Conservation (phyloP, 2,888 invertebrate genomes). For the Micoletzkya japonica region DNA sequence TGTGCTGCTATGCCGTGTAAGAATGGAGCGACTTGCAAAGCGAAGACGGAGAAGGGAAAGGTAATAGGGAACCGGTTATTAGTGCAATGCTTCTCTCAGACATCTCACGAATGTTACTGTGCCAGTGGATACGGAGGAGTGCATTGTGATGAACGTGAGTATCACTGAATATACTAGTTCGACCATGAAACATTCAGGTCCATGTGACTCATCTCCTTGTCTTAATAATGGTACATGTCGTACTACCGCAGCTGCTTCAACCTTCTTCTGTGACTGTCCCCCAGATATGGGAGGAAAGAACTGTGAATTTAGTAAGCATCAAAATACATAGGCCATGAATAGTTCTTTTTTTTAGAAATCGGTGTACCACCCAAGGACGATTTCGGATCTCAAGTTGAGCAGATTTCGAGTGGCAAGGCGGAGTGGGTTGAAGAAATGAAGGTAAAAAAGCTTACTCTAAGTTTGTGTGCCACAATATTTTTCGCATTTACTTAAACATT, state of each 20-base stretch:
- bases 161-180: not conserved
- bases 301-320: constrained; percentile 53
- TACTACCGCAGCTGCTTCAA: constrained; percentile 50
- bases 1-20: constrained; percentile 53
- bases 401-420: constrained; percentile 57
- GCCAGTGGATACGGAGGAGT: constrained; percentile 54
- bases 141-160: constrained; percentile 56
- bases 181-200: constrained; percentile 21
- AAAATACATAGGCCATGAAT: not conserved
- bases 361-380: constrained; percentile 1
- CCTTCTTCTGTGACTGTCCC: constrained; percentile 59
- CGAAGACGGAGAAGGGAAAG: constrained; percentile 27
- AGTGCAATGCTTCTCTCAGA: constrained; percentile 18
- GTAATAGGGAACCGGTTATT: not conserved
- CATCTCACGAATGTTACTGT: constrained; percentile 58
- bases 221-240: constrained; percentile 61
- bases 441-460: constrained; percentile 17
- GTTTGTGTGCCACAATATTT: not conserved
- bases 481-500: not conserved
- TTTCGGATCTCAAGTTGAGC: constrained; percentile 36
- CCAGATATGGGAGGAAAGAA: constrained; percentile 54
- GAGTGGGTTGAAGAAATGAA: constrained; percentile 62
- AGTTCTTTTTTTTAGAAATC: not conserved
- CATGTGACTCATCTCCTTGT: constrained; percentile 55
- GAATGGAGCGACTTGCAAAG: constrained; percentile 58